phyloP scores from a whole-genome alignment of 2,888 invertebrate genomes.

The Lutraria lutraria region DNA sequence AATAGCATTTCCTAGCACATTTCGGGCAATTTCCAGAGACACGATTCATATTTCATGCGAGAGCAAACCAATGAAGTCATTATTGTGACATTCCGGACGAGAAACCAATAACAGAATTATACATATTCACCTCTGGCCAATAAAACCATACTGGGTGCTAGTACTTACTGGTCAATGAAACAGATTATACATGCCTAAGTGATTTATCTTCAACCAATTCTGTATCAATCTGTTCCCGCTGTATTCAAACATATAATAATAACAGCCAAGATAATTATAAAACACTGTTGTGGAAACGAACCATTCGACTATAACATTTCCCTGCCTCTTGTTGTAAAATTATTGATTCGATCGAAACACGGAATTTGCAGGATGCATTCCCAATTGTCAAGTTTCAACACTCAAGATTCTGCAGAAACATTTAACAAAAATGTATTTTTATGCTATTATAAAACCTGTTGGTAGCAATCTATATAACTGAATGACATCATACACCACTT shows the following conservation, averaged over 20 bases:
- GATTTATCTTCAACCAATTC: not conserved
- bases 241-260: not conserved
- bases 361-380: conserved; percentile 7
- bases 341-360: not conserved
- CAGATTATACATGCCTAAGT: not conserved
- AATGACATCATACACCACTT: not conserved
- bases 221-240: not conserved
- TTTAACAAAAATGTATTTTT: not conserved
- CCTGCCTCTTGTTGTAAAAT: not conserved
- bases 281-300: not conserved
- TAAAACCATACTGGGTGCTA: not conserved
- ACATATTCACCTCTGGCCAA: not conserved
- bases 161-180: not conserved
- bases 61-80: conserved; percentile 8
- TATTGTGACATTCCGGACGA: not conserved
- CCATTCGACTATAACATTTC: not conserved
- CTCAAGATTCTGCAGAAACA: not conserved
- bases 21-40: not conserved
- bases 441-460: not conserved
- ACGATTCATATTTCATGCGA: conserved; percentile 1
- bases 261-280: not conserved
- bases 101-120: conserved; percentile 16
- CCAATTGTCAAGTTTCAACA: not conserved
- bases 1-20: conserved; percentile 7
- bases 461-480: not conserved